Base-by-base conservation (phyloP, 2,888 invertebrate species). In the Drosophila infuscata region DNA sequence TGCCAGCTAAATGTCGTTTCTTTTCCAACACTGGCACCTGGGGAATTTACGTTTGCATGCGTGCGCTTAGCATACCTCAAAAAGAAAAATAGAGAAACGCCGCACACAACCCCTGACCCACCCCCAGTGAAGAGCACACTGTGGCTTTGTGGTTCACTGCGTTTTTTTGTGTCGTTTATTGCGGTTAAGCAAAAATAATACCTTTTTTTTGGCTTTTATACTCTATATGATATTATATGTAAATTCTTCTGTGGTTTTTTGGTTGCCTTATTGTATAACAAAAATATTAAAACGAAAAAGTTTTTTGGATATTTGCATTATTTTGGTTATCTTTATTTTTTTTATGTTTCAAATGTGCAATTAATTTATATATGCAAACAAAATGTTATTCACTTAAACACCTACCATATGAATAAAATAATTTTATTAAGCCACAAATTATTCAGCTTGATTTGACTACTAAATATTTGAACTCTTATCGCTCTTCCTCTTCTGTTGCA, bases 41-140 rank as follows among this genome's bases (percentile, higher is more conserved):
- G 79, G 81, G 79, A 83, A 83, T 88, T 81, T 72, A 74, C 83
- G 73, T 83, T 75, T 81, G 83, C 72, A 82, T 84, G 88, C 83
- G 84, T 87, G 76, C 82, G 72, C 74, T 84, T 81, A 78, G 77
- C 81, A 79, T 74, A 75, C 72, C 68, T 67, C 5, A 9, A 30
- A 38, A 38, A n/a, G 20, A 41, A 56, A 30, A 51, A 17, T 25
- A 6, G 30, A 43, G 41, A 29, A 76, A 46, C 41, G 30, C 54
- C 57, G 33, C 51, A 33, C 57, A 46, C n/a, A 48, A 7, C 33
- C 36, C 9, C 30, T 25, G n/a, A 9, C 33, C 35, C 43, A 9
- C 33, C 35, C 43, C 2, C 32, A 38, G 17, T 8, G 8, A 36
- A 38, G 8, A 38, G 8, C 41, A 25, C 56, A 30, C 29, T 61